Base-by-base conservation (phyloP, 1,140 invertebrate species). In the Drosophila tristis region DNA sequence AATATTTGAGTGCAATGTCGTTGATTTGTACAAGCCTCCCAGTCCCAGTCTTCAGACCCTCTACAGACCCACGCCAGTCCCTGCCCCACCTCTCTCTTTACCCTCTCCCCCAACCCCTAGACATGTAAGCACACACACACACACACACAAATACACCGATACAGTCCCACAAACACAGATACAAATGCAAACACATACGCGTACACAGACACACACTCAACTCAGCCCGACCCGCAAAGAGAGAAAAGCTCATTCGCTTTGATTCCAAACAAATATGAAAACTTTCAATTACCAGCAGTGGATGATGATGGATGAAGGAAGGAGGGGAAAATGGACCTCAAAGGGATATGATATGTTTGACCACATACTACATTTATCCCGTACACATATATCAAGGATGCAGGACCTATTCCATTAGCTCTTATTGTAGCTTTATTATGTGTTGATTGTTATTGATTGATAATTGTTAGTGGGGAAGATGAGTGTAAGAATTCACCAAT, bases 1-100 rank as follows among this genome's bases (percentile, higher is more conserved):
- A 87, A 87, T 87, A 87, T 87, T 87, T 76, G 66, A 87, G 63
- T 63, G 78, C 62, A 53, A 53, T 56, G 47, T 57, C 55, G 61
- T 73, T 76, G 60, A 71, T 45, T 71, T 57, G 29, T 43, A 54
- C 23, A 62, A 53, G 45, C 35, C 49, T 39, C 55, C 42, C 31
- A 35, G 26, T 15, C 23, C 63, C 16, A 20, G 11, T 13, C 35
- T 13, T 4, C 35, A 11, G 31, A 9, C 35, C 1, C 4, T 13
- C 56, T 13, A 58, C 48, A 59, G 47, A 45, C 43, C 47, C 39
- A 48, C 11, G 35, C 29, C 45, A 1, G 20, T 5, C 31, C 39
- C 39, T 35, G 9, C 55, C 51, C 42, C 31, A 35, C 35, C 49
- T 56, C 48, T 16, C 65, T 20, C 35, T 51, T 16, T 16, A 25